These are phyloP conservation scores for Tadarida brasiliensis DNA, from an alignment of 2,797 vertebrate species.

Conservation along the genomic window DNA sequence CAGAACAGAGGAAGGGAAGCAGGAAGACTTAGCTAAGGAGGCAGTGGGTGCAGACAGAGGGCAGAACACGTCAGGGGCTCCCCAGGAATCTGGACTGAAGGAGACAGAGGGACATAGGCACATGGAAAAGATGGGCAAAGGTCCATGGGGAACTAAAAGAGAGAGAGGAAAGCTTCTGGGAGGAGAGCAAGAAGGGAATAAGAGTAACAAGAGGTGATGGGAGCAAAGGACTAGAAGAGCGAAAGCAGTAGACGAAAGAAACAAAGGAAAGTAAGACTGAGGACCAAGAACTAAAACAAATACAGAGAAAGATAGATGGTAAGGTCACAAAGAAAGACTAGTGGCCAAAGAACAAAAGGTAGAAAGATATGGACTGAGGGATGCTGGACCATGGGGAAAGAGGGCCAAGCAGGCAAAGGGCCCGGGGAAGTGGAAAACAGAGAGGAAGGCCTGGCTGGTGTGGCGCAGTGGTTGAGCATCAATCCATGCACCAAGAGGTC, in stretches of 20 bases:
- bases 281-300: neutral
- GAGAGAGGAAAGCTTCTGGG: neutral
- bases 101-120: neutral
- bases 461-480: no score
- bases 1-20: neutral
- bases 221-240: neutral
- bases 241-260: neutral
- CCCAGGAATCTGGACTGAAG: constrained; percentile 31
- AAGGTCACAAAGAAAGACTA: neutral
- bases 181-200: neutral
- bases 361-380: neutral
- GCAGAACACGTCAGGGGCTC: neutral
- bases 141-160: neutral
- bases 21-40: neutral
- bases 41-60: neutral
- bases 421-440: neutral
- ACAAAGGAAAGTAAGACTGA: neutral
- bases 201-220: neutral
- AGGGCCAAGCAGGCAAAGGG: neutral
- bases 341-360: neutral
- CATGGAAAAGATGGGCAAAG: neutral
- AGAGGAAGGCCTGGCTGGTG: neutral
- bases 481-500: no score
- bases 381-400: neutral
- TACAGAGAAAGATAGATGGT: neutral